A percentile compares a stretch with the other conserved stretches of the same genome.
phyloP scores from a whole-genome alignment of 2,888 invertebrate genomes.

The Nebria salina region DNA sequence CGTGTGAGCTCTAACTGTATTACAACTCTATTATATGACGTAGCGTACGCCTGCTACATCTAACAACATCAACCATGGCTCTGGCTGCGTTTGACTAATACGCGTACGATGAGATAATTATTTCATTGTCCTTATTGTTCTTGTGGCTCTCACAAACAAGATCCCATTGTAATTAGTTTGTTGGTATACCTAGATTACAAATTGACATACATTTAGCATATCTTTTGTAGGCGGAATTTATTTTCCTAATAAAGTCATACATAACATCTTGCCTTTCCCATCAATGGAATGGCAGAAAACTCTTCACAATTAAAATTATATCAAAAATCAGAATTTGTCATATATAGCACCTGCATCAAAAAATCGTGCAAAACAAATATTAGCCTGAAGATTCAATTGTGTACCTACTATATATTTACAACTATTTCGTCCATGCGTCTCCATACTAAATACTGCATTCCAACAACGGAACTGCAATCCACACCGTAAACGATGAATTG shows the following conservation, averaged over 20 bases:
- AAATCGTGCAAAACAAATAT: neutral
- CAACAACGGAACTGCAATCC: neutral
- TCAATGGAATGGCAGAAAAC: too few relatives aligned
- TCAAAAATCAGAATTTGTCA: too few relatives aligned
- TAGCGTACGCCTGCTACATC: neutral
- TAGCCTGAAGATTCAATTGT: neutral
- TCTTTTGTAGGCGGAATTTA: neutral
- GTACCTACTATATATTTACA: neutral
- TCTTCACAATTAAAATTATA: too few relatives aligned
- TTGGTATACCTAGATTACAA: neutral
- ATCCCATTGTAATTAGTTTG: neutral
- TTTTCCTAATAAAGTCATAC: neutral
- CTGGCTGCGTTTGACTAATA: neutral
- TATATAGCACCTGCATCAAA: neutral
- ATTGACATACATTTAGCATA: neutral
- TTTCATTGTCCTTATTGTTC: neutral
- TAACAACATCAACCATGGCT: neutral
- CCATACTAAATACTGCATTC: neutral
- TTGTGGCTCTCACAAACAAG: neutral
- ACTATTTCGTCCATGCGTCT: neutral
- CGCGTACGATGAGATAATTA: neutral
- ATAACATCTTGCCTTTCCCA: too few relatives aligned
- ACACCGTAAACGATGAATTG: neutral
- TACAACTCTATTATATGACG: slow-evolving; percentile 57
- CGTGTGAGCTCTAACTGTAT: slow-evolving; percentile 55